Evolutionary conservation across 2,797 vertebrate species (phyloP).

Genomic region (Tauraco hartlaubi): DNA sequence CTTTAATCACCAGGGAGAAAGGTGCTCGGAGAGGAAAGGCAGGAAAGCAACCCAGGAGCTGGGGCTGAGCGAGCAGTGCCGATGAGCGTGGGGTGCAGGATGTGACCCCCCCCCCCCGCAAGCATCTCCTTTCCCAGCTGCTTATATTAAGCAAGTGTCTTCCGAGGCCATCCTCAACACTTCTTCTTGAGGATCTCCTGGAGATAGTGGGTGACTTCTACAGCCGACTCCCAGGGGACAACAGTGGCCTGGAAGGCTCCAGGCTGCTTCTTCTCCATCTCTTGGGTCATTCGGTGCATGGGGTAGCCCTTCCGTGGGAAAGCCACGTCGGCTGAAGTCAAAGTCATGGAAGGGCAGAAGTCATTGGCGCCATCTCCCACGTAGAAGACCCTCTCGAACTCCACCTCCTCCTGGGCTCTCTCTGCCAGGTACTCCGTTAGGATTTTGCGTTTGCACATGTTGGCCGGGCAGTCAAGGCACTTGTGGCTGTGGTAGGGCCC

Average conservation of each 20-base stretch:
- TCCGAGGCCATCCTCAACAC: conserved; percentile 23
- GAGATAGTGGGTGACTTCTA: conserved; percentile 87
- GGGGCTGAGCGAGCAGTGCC: not conserved
- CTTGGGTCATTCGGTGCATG: conserved; percentile 91
- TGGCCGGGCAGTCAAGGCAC: conserved; percentile 90
- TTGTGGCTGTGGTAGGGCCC: conserved; percentile 92
- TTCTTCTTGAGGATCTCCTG: conserved; percentile 83
- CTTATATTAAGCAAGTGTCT: not conserved
- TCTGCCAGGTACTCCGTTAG: conserved; percentile 89
- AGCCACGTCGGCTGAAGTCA: conserved; percentile 86
- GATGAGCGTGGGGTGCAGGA: not conserved
- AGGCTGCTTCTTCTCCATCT: conserved; percentile 86
- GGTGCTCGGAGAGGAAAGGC: not conserved
- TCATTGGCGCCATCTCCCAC: conserved; percentile 96
- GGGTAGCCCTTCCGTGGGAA: conserved; percentile 92
- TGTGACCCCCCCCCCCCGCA: not conserved
- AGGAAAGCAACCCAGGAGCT: not conserved
- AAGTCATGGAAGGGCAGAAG: conserved; percentile 88
- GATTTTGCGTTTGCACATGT: conserved; percentile 96
- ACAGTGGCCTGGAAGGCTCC: conserved; percentile 88
- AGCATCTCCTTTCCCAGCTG: not conserved
- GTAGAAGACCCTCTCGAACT: conserved; percentile 91
- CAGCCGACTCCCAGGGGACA: conserved; percentile 90
- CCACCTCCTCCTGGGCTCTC: conserved; percentile 85
- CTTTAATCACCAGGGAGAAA: not conserved